Conservation (phyloP, 2,113 vertebrate species). For the Chaetodon trifascialis region DNA sequence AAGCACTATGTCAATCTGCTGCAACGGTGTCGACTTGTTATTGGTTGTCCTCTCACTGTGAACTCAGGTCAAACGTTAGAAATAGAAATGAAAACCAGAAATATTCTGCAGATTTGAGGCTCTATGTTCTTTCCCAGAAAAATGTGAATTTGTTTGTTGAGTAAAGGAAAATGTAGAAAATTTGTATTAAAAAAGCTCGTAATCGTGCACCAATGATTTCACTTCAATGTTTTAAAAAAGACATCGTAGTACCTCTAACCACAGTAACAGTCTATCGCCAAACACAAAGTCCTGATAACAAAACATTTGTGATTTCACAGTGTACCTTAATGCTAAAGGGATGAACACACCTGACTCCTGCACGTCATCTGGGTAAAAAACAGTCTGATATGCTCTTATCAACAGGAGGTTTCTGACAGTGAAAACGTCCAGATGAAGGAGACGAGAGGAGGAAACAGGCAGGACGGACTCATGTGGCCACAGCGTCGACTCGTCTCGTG, state of each 20-base stretch:
- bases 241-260: background rate
- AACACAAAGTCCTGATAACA: background rate
- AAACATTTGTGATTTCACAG: background rate
- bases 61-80: background rate
- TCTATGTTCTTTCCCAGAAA: background rate
- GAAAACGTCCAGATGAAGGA: background rate
- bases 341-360: background rate
- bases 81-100: background rate
- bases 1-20: slow-evolving; percentile 97
- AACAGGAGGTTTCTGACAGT: slow-evolving; percentile 1
- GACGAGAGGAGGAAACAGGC: background rate
- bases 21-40: slow-evolving; percentile 69
- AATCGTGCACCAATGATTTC: background rate
- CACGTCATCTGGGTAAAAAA: background rate
- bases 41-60: background rate
- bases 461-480: slow-evolving; percentile 49
- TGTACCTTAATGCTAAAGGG: background rate
- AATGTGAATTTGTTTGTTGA: background rate
- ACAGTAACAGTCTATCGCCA: background rate
- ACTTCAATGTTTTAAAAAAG: background rate
- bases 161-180: background rate
- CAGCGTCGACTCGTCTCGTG: slow-evolving; percentile 43
- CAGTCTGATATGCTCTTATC: background rate
- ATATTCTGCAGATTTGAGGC: background rate
- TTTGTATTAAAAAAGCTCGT: background rate